Evolutionary conservation across 2,113 vertebrate species (phyloP).

Genomic region (Ammospiza caudacuta): DNA sequence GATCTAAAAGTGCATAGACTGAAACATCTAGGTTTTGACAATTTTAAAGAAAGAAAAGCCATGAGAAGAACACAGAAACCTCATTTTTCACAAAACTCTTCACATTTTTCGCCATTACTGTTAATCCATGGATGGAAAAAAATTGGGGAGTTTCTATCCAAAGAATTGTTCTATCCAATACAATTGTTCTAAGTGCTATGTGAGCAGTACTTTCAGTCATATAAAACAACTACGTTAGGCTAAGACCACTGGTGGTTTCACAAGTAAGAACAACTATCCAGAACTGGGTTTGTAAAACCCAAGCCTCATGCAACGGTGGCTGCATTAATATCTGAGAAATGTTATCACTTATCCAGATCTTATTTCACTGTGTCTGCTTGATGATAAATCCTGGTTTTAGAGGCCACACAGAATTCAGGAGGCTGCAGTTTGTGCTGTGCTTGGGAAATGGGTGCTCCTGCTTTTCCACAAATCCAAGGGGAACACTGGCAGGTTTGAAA

Average conservation of each 20-base stretch:
- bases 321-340: slow-evolving; percentile 43
- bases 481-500: neutral
- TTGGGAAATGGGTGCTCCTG: neutral
- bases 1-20: neutral
- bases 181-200: neutral
- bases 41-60: neutral
- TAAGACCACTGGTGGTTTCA: neutral
- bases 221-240: neutral
- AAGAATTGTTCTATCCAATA: neutral
- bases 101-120: neutral
- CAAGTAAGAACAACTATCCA: neutral
- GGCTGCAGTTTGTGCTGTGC: neutral
- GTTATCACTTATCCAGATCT: slow-evolving; percentile 32
- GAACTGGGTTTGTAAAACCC: slow-evolving; percentile 22
- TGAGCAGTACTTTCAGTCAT: neutral
- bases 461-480: neutral
- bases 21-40: neutral
- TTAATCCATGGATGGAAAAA: neutral
- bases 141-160: neutral
- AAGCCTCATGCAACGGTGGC: neutral
- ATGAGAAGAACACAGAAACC: neutral
- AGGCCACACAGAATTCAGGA: neutral
- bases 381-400: neutral
- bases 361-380: neutral
- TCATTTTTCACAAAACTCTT: neutral